A percentile compares a stretch with the other conserved stretches of the same genome.
These are phyloP conservation scores for Geococcyx californianus DNA, from an alignment of 2,113 vertebrate genomes.

Conservation along the genomic window DNA sequence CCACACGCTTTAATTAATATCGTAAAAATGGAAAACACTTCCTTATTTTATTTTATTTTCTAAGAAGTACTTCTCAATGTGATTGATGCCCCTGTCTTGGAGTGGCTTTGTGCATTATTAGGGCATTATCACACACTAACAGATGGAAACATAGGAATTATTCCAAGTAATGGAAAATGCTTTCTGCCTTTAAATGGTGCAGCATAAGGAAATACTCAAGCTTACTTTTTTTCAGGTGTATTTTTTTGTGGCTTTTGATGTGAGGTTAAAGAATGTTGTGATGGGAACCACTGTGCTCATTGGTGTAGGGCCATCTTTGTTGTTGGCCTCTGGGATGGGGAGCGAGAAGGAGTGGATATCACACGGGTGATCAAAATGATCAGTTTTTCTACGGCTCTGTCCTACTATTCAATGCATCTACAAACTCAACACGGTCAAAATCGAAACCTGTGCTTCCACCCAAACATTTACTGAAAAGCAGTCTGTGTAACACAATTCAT, in stretches of 20 bases:
- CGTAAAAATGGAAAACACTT: neutral
- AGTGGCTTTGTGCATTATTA: neutral
- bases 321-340: neutral
- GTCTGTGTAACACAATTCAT: neutral
- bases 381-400: neutral
- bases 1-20: neutral
- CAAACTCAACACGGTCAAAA: neutral
- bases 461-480: neutral
- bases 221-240: neutral
- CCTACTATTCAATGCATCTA: neutral
- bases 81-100: neutral
- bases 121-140: neutral
- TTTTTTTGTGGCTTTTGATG: neutral
- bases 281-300: neutral
- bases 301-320: neutral
- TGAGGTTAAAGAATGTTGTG: neutral
- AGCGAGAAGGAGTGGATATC: neutral
- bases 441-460: neutral
- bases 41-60: neutral
- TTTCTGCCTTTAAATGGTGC: neutral
- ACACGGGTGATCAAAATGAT: neutral
- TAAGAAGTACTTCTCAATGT: neutral
- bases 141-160: neutral
- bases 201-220: neutral
- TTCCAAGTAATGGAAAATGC: neutral